phyloP scores from a whole-genome alignment of 2,888 invertebrate genomes.

The Cephus spinipes region DNA sequence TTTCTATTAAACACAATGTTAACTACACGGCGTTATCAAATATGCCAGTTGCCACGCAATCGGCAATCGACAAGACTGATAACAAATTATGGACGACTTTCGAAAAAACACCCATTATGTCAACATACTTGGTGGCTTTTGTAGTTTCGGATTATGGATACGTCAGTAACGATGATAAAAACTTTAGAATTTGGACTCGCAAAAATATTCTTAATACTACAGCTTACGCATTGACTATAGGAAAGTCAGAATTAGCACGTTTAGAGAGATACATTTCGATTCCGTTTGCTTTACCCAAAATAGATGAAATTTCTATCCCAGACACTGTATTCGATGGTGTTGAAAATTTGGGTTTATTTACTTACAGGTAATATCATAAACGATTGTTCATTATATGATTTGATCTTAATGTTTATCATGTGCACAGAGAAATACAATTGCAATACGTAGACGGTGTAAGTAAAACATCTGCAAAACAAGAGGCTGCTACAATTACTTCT shows the following conservation, averaged over 20 bases:
- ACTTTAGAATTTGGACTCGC: conserved; percentile 78
- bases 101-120: conserved; percentile 91
- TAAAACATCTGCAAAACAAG: conserved; percentile 39
- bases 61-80: conserved; percentile 13
- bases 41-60: conserved; percentile 32
- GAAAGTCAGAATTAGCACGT: conserved; percentile 92
- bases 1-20: conserved; percentile 12
- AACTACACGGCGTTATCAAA: conserved; percentile 45
- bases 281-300: conserved; percentile 94
- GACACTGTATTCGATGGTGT: conserved; percentile 96
- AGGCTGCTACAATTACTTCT: conserved; percentile 56
- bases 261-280: conserved; percentile 96
- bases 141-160: conserved; percentile 96
- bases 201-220: conserved; percentile 82
- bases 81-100: conserved; percentile 66
- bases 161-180: conserved; percentile 77
- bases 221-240: conserved; percentile 87
- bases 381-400: conserved; percentile 42
- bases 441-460: conserved; percentile 29
- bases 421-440: too few species aligned
- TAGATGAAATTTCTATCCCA: conserved; percentile 95
- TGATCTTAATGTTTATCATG: too few species aligned
- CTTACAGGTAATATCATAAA: conserved; percentile 37
- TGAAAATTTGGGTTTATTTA: conserved; percentile 95
- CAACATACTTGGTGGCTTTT: conserved; percentile 93